These are phyloP conservation scores for Trichacis sp. DNA, from an alignment of 2,888 invertebrate species.

Conservation along the genomic window DNA sequence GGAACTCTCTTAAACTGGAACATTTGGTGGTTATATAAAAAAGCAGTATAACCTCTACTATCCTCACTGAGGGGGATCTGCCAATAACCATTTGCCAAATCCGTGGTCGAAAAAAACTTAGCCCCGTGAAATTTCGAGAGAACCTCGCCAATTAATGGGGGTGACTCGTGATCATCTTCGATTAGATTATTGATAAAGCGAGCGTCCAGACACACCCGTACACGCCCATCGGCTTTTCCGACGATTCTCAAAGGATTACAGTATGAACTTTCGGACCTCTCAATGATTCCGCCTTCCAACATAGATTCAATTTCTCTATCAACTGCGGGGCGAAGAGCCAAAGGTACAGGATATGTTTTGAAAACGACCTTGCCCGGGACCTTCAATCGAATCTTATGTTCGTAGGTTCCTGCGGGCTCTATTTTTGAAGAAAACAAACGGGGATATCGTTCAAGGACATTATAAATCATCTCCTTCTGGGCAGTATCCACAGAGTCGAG, in stretches of 20 bases:
- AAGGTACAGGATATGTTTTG: slow-evolving; percentile 10
- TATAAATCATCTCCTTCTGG: too few relatives aligned
- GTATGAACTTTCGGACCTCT: slow-evolving; percentile 46
- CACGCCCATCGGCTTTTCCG: slow-evolving; percentile 49
- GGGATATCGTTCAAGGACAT: too few relatives aligned
- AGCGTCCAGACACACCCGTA: slow-evolving; percentile 55
- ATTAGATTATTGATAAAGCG: slow-evolving; percentile 52
- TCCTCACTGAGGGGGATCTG: slow-evolving; percentile 22
- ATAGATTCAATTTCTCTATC: slow-evolving; percentile 47
- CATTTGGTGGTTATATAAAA: slow-evolving; percentile 20
- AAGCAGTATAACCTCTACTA: slow-evolving; percentile 30
- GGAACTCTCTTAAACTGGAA: slow-evolving; percentile 47
- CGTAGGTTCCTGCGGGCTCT: slow-evolving; percentile 28
- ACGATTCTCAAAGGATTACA: slow-evolving; percentile 52
- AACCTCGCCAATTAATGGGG: slow-evolving; percentile 40
- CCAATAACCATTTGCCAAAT: slow-evolving; percentile 42
- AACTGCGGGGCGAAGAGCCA: slow-evolving; percentile 44
- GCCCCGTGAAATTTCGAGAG: slow-evolving; percentile 35
- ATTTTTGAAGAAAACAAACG: slow-evolving; percentile 41
- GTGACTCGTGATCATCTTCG: slow-evolving; percentile 50
- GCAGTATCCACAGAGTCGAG: background rate
- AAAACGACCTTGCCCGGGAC: slow-evolving; percentile 17
- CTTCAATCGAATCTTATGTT: slow-evolving; percentile 50
- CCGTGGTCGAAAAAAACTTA: slow-evolving; percentile 34
- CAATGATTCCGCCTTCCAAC: slow-evolving; percentile 48